Evolutionary conservation across 2,113 vertebrate species (phyloP).

Genomic region (Coreoperca whiteheadi): DNA sequence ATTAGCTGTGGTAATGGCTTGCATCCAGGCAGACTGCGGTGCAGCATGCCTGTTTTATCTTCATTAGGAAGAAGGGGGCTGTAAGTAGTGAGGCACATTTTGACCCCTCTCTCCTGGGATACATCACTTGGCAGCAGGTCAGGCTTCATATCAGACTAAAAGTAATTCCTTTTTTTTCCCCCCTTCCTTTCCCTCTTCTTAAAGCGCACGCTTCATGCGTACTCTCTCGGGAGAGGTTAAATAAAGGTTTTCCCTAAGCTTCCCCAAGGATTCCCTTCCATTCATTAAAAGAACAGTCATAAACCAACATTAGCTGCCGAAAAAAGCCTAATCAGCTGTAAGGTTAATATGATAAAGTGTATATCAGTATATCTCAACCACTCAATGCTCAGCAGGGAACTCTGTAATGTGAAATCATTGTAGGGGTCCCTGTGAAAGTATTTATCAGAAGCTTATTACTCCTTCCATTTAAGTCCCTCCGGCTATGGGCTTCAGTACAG

Average conservation of each 20-base stretch:
- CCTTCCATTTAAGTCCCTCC: slow-evolving; percentile 16
- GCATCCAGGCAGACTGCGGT: slow-evolving; percentile 55
- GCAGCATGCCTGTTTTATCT: slow-evolving; percentile 72
- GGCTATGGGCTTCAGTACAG: slow-evolving; percentile 26
- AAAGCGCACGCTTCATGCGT: slow-evolving; percentile 11
- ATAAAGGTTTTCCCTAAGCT: slow-evolving; percentile 26
- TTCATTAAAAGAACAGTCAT: slow-evolving; percentile 16
- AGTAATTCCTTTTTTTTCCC: slow-evolving; percentile 3
- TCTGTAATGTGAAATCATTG: slow-evolving; percentile 40
- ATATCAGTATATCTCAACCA: slow-evolving; percentile 24
- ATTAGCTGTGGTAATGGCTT: slow-evolving; percentile 73
- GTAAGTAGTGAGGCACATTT: slow-evolving; percentile 47
- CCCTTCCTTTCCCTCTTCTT: slow-evolving; percentile 19
- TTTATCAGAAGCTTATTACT: slow-evolving; percentile 39
- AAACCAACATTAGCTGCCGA: slow-evolving; percentile 33
- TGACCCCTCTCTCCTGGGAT: slow-evolving; percentile 67
- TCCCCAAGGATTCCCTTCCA: slow-evolving; percentile 9
- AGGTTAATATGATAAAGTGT: slow-evolving; percentile 32
- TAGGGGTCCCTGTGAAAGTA: slow-evolving; percentile 33
- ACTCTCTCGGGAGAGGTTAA: slow-evolving; percentile 49
- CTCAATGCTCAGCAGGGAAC: slow-evolving; percentile 32
- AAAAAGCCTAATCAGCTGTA: slow-evolving; percentile 43
- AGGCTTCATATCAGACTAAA: slow-evolving; percentile 54
- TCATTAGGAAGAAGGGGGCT: slow-evolving; percentile 66
- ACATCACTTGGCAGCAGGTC: slow-evolving; percentile 66